phyloP scores from a whole-genome alignment of 2,888 invertebrate genomes.

The Crematogaster levior region DNA sequence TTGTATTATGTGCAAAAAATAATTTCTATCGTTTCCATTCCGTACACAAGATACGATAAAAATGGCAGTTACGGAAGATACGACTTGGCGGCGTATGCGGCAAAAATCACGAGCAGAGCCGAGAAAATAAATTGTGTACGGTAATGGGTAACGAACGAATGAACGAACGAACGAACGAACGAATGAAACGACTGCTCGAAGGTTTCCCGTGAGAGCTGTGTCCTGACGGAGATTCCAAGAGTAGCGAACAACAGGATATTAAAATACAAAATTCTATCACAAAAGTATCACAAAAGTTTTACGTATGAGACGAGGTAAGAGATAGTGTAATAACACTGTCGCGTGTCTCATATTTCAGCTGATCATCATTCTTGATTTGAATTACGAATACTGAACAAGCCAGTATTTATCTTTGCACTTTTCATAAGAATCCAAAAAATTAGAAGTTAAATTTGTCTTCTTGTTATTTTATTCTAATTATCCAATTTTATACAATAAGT shows the following conservation, averaged over 20 bases:
- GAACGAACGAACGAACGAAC: too few relatives aligned
- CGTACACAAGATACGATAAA: constrained; percentile 35
- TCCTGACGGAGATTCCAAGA: constrained; percentile 20
- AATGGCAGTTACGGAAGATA: constrained; percentile 57
- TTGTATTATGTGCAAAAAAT: constrained; percentile 13
- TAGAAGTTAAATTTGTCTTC: not conserved
- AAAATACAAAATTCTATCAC: constrained; percentile 59
- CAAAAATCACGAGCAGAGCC: constrained; percentile 66
- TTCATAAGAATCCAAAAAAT: not conserved
- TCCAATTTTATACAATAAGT: not conserved
- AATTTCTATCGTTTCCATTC: constrained; percentile 30
- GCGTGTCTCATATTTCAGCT: constrained; percentile 24
- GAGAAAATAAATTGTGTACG: constrained; percentile 70
- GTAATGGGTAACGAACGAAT: constrained; percentile 60
- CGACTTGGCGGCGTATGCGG: constrained; percentile 57
- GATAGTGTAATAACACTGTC: constrained; percentile 49
- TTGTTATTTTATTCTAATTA: not conserved
- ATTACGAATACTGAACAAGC: not conserved
- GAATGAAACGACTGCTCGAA: constrained; percentile 43
- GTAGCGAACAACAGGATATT: constrained; percentile 69
- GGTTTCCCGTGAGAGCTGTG: constrained; percentile 43
- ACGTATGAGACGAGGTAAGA: constrained; percentile 49
- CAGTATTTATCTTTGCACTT: not conserved
- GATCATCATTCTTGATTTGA: not conserved
- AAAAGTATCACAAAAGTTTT: constrained; percentile 58